Percentiles rank a stretch among this genome's conserved stretches.
These are phyloP conservation scores for Lethocerus indicus DNA, from an alignment of 1,140 invertebrate species.

Conservation along the genomic window DNA sequence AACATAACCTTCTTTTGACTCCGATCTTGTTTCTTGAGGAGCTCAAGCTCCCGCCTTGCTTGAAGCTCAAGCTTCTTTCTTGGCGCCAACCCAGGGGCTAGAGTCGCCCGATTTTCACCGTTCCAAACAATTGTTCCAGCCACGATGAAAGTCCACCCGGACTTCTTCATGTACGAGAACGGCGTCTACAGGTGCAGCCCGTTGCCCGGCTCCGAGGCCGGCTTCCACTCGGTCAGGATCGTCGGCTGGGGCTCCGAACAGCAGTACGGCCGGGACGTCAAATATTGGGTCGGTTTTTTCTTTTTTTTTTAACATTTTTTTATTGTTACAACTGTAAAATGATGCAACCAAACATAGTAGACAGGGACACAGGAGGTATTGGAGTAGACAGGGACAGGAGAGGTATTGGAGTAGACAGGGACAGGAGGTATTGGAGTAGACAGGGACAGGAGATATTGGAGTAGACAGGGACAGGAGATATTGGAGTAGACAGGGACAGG, in stretches of 20 bases:
- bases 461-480: no score
- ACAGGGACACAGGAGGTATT: neutral
- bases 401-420: no score
- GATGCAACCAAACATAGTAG: neutral
- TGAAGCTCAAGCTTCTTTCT: neutral
- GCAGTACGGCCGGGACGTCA: conserved; percentile 31
- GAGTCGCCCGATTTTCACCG: neutral
- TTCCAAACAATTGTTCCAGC: conserved; percentile 38
- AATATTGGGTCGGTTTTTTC: conserved; percentile 66
- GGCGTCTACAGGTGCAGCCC: conserved; percentile 62
- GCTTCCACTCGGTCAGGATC: conserved; percentile 71
- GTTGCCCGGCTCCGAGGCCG: conserved; percentile 34
- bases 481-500: no score
- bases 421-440: no score
- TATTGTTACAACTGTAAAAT: no score
- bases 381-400: no score
- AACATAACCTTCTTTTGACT: no score
- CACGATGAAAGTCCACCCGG: conserved; percentile 70
- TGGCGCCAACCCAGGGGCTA: neutral
- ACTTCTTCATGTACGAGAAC: conserved; percentile 74
- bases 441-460: no score
- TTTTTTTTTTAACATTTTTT: neutral
- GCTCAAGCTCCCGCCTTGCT: neutral
- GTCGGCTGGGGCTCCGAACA: conserved; percentile 77
- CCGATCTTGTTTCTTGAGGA: neutral